These are phyloP conservation scores for Sabatieria punctata DNA, from an alignment of 2,888 invertebrate genomes.

Conservation along the genomic window DNA sequence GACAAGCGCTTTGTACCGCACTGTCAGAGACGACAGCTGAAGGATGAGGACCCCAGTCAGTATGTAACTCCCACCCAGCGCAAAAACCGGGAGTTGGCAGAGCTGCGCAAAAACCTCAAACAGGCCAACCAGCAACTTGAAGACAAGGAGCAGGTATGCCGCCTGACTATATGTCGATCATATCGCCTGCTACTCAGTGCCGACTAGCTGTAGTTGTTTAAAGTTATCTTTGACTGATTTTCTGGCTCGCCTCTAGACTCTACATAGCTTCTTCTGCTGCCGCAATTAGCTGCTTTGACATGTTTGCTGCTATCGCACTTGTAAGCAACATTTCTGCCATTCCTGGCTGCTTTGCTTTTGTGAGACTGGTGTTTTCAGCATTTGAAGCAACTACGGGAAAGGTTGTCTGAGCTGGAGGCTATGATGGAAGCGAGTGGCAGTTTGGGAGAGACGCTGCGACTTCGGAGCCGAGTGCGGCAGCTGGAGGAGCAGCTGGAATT, in stretches of 20 bases:
- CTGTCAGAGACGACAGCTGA: conserved; percentile 3
- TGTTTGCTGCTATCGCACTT: too few relatives aligned
- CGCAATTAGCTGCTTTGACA: too few relatives aligned
- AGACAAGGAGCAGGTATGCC: too few relatives aligned
- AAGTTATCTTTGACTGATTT: too few relatives aligned
- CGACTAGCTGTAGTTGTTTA: too few relatives aligned
- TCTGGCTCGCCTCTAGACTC: too few relatives aligned
- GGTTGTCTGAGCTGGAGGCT: conserved; percentile 21
- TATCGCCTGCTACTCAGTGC: too few relatives aligned
- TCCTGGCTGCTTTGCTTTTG: too few relatives aligned
- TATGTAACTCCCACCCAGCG: conserved; percentile 29
- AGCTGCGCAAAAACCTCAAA: conserved; percentile 1
- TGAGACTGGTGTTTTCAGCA: too few relatives aligned
- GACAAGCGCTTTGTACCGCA: conserved; percentile 7
- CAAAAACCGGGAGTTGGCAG: conserved; percentile 15
- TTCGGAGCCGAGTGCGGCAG: not conserved
- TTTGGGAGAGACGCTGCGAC: not conserved
- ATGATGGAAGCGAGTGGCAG: conserved; percentile 10
- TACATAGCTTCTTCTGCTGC: too few relatives aligned
- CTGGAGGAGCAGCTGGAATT: not conserved
- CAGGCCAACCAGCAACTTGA: not conserved
- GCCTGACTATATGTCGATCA: too few relatives aligned
- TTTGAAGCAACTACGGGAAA: conserved; percentile 22
- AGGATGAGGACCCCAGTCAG: conserved; percentile 12
- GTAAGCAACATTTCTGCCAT: too few relatives aligned